These are phyloP conservation scores for Prosapia bicincta DNA, from an alignment of 2,888 invertebrate species.

Conservation along the genomic window DNA sequence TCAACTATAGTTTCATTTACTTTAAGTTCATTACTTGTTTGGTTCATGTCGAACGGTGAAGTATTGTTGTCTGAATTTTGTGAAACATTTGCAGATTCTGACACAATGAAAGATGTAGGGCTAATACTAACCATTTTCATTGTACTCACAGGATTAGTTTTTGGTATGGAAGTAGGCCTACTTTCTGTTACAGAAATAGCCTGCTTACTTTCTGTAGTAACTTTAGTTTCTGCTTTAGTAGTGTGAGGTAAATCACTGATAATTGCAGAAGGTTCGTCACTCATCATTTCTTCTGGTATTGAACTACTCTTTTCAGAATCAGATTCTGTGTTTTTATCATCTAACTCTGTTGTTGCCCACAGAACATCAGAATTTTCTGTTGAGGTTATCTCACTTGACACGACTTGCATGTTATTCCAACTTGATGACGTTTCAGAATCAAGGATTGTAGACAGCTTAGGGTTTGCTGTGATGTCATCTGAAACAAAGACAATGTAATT, in stretches of 20 bases:
- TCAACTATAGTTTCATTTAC: background rate
- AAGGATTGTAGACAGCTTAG: background rate
- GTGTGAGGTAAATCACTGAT: background rate
- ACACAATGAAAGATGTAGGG: background rate
- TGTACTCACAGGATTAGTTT: background rate
- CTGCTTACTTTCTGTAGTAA: too few relatives aligned
- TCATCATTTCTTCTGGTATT: background rate
- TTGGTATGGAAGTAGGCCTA: background rate
- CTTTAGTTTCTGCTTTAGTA: too few relatives aligned
- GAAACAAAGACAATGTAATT: too few relatives aligned
- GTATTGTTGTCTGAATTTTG: background rate
- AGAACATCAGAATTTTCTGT: background rate
- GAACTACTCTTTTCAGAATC: background rate
- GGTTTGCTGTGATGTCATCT: background rate
- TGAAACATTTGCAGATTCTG: too few relatives aligned
- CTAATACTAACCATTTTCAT: background rate
- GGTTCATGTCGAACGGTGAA: background rate
- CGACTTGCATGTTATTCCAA: background rate
- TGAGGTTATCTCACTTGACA: background rate
- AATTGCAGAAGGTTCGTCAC: background rate
- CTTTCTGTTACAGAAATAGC: too few relatives aligned
- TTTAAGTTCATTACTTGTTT: background rate
- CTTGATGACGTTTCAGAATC: background rate
- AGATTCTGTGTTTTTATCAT: background rate
- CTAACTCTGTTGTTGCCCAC: background rate